phyloP scores from a whole-genome alignment of 2,888 invertebrate genomes.

The Scaptodrosophila latifasciaeformis region DNA sequence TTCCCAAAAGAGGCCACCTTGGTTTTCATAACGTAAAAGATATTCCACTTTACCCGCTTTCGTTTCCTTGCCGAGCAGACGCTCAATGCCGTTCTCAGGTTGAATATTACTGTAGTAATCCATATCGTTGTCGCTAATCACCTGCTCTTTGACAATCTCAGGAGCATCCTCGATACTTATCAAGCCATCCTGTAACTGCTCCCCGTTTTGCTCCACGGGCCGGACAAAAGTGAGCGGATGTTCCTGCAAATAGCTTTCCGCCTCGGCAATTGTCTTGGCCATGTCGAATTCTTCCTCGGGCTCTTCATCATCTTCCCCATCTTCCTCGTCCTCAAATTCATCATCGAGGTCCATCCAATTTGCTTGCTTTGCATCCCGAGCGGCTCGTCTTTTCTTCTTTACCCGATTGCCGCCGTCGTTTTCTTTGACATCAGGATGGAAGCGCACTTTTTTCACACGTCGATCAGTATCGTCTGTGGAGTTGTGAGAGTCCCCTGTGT shows the following conservation, averaged over 20 bases:
- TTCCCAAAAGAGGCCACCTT: conserved; percentile 64
- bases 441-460: conserved; percentile 58
- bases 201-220: conserved; percentile 48
- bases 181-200: conserved; percentile 42
- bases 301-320: conserved; percentile 43
- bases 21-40: conserved; percentile 62
- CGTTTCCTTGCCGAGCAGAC: conserved; percentile 62
- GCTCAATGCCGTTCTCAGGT: conserved; percentile 68
- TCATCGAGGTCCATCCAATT: conserved; percentile 45
- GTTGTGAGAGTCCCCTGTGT: conserved; percentile 25
- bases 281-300: conserved; percentile 60
- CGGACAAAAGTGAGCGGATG: conserved; percentile 67
- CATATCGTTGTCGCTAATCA: conserved; percentile 37
- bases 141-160: conserved; percentile 26
- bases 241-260: conserved; percentile 59
- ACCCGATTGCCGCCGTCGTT: conserved; percentile 63
- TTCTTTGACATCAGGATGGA: conserved; percentile 64
- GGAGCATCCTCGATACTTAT: conserved; percentile 46
- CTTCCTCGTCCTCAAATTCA: conserved; percentile 21
- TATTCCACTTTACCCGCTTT: conserved; percentile 68
- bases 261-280: conserved; percentile 60
- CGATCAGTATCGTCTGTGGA: conserved; percentile 45
- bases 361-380: not conserved
- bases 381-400: conserved; percentile 47
- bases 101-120: conserved; percentile 52